These are phyloP conservation scores for Spisula solida DNA, from an alignment of 2,888 invertebrate genomes.

Conservation along the genomic window DNA sequence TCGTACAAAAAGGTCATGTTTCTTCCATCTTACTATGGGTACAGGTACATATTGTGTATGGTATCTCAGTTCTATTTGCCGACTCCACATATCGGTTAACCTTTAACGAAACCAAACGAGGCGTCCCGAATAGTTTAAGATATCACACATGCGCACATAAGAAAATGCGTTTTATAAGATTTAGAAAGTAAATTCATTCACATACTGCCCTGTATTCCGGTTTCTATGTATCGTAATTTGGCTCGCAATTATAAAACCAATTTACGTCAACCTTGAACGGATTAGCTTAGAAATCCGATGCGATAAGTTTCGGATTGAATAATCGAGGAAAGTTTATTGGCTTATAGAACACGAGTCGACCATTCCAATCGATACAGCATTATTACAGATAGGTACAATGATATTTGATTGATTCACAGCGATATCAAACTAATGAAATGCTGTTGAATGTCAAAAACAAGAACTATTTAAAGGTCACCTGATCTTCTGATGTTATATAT, in stretches of 20 bases:
- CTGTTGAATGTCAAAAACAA: not conserved
- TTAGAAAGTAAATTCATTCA: no score
- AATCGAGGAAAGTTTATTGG: not conserved
- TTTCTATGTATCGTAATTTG: not conserved
- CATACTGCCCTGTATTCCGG: not conserved
- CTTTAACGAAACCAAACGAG: no score
- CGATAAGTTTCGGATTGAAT: not conserved
- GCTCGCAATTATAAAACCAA: not conserved
- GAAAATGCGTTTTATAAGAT: no score
- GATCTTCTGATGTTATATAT: not conserved
- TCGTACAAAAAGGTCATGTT: no score
- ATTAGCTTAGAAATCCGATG: constrained; percentile 2
- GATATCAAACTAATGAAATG: not conserved
- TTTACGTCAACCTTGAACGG: constrained; percentile 4
- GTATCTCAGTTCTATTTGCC: no score
- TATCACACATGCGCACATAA: no score
- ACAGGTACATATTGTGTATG: no score
- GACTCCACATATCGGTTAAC: no score
- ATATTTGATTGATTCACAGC: not conserved
- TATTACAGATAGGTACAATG: not conserved
- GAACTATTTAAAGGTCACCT: not conserved
- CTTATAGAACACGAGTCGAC: not conserved
- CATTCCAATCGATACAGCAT: not conserved
- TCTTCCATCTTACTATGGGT: no score
- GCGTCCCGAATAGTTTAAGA: no score